phyloP scores from a whole-genome alignment of 53 echinoderm and acorn worm genomes.

The Holothuria leucospilota region DNA sequence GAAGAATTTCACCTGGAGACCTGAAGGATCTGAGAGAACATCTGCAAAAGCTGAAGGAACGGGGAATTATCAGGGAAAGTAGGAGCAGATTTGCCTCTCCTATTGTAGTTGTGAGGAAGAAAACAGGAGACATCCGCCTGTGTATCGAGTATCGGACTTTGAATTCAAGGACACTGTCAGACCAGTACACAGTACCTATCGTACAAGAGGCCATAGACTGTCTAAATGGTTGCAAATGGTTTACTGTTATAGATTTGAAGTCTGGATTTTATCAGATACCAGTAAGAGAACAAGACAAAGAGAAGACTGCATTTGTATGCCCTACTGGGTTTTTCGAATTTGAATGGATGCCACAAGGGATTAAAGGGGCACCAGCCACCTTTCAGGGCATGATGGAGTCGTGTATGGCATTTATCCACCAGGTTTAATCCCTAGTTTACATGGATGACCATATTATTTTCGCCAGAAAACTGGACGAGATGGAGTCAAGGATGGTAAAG shows the following conservation, averaged over 20 bases:
- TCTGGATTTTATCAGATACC: slow-evolving; percentile 72
- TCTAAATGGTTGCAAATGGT: too few relatives aligned
- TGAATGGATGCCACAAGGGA: slow-evolving; percentile 69
- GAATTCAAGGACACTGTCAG: slow-evolving; percentile 47
- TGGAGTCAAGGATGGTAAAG: slow-evolving; percentile 51
- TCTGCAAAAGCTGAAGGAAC: too few relatives aligned
- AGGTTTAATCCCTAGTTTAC: slow-evolving; percentile 60
- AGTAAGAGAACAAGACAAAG: slow-evolving; percentile 56
- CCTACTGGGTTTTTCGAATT: slow-evolving; percentile 68
- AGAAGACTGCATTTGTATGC: slow-evolving; percentile 70
- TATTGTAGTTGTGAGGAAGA: too few relatives aligned
- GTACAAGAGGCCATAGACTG: slow-evolving; percentile 57
- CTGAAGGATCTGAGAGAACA: too few relatives aligned
- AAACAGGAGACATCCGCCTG: slow-evolving; percentile 48
- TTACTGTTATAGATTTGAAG: slow-evolving; percentile 65
- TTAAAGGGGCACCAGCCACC: slow-evolving; percentile 67
- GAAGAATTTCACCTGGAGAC: too few relatives aligned
- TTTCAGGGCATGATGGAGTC: slow-evolving; percentile 70
- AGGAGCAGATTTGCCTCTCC: too few relatives aligned
- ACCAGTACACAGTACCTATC: slow-evolving; percentile 65
- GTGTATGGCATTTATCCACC: slow-evolving; percentile 63
- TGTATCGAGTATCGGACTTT: slow-evolving; percentile 64
- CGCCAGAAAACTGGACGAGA: slow-evolving; percentile 48
- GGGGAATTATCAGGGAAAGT: too few relatives aligned
- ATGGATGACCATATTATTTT: slow-evolving; percentile 71